Base-by-base conservation (phyloP, 2,113 vertebrate species). In the Corythoichthys intestinalis region DNA sequence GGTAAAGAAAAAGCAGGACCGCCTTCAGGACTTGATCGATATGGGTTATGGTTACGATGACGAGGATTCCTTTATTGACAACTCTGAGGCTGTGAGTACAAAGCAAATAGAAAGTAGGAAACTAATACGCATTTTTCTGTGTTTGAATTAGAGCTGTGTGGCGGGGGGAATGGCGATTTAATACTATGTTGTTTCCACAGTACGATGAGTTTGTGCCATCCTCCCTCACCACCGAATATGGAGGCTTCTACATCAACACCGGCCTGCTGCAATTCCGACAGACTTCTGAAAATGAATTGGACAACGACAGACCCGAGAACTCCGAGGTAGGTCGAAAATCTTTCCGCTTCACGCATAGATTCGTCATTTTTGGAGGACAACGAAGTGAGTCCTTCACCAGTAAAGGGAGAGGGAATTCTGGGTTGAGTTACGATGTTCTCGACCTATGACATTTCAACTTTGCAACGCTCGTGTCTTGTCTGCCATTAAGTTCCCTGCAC, bases 21-120 rank as follows among this genome's bases (percentile, higher is more conserved):
- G 96, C 10, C 81, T 96, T 71, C 93, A 98, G 83, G 97, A 99
- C 85, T 81, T 99, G 88, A 91, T 98, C 65, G 97, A 98, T 59
- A 96, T 98, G 73, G 97, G 97, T 3, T 94, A 93, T 1, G 97
- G 97, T 57, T 98, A 99, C 0, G 96, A 99, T 20, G 96, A 98
- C 3, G 94, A 95, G 0, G 96, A 98, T 89, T 96, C 96, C 65
- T 99, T 99, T 88, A 98, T 98, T 20, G 97, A 99, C 87, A 98
- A 99, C 86, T 96, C 96, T 0, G 97, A 99, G 86, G 94, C 97
- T 9, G 97, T 98, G 86, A 94, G 97, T 94, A 60, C 38, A 44
- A 44, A 44, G 2, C 0, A 8, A 5, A 8, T 44, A 8, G 41
- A 44, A 44, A 8, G 1, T 7, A 44, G 9, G 2, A 4, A 0